These are phyloP conservation scores for Cetonia aurata DNA, from an alignment of 2,888 invertebrate genomes.

Conservation along the genomic window DNA sequence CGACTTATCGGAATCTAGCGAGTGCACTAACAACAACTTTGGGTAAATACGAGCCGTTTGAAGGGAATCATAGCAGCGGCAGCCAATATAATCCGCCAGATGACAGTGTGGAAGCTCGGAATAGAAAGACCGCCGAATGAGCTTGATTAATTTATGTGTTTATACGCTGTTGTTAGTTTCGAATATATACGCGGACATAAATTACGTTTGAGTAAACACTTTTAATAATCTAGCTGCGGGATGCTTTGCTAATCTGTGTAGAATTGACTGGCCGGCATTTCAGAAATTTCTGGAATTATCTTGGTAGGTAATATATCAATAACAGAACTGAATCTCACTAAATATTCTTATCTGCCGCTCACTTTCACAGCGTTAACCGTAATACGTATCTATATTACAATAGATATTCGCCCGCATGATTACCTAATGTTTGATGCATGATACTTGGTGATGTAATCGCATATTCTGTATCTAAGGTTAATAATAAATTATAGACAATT, in stretches of 20 bases:
- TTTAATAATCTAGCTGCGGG: conserved; percentile 24
- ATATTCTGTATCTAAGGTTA: no score
- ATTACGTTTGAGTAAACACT: conserved; percentile 34
- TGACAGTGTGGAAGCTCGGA: conserved; percentile 20
- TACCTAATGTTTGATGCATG: background rate
- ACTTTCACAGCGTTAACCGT: conserved; percentile 3
- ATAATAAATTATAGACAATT: no score
- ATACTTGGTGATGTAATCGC: no score
- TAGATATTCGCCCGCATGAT: conserved; percentile 6
- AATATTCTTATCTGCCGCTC: conserved; percentile 34
- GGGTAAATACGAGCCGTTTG: background rate
- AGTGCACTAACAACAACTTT: background rate
- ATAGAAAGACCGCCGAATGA: conserved; percentile 25
- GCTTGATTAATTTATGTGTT: conserved; percentile 36
- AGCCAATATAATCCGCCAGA: conserved; percentile 15
- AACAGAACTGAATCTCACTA: conserved; percentile 25
- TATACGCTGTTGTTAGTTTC: conserved; percentile 21
- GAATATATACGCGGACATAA: conserved; percentile 19
- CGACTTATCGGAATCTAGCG: no score
- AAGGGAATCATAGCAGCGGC: conserved; percentile 19
- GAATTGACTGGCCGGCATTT: conserved; percentile 23
- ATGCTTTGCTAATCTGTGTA: background rate
- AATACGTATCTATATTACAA: background rate
- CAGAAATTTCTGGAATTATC: conserved; percentile 26
- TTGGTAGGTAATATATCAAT: conserved; percentile 33